Base-by-base conservation (phyloP, 2,888 invertebrate species). In the Baronia brevicornis region DNA sequence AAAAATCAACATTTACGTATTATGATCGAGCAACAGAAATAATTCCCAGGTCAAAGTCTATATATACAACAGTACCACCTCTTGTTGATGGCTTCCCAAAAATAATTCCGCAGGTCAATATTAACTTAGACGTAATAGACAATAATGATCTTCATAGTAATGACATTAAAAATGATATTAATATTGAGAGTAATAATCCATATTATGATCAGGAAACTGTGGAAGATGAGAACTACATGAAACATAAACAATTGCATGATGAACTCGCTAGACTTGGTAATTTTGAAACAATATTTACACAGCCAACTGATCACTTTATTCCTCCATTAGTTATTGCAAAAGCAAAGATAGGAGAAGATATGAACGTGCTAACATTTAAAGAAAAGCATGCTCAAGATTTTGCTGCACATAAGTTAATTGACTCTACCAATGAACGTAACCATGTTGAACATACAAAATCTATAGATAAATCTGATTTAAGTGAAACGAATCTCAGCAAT, bases 281-380 rank as follows among this genome's bases (percentile, higher is more conserved):
- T 38, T 61, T 74, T 28, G 79, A 84, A 50, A 79, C 68, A 23
- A 79, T 84, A 50, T 85, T 80, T 46, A 82, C 75, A 4, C 84
- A 82, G 46, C 75, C 84, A 2, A 74, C 84, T 5, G 85, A 85
- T 44, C 84, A 84, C 44, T 85, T 85, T 46, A 68, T 85, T 12
- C 85, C 85, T 3, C 85, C 85, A 2, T 46, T 85, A 13, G 84
- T 85, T 2, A 85, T 85, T 79, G 85, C 85, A 12, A 85, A 84
- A 44, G 74, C 85, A 28, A 85, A 73, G 60, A 61, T 82, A 12
- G 77, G 75, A 42, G 72, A 84, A 38, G 85, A 85, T 32, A 84
- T 85, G 84, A 82, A 70, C 13, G 80, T 84, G 24, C 54, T 84
- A 39, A 82, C 85, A 3, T 53, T 84, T 50, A 60, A 84, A 66